Evolutionary conservation across 2,888 invertebrate species (phyloP), one percentile per base, ranked within the genome.

Genomic region (Salpingus planirostris): DNA sequence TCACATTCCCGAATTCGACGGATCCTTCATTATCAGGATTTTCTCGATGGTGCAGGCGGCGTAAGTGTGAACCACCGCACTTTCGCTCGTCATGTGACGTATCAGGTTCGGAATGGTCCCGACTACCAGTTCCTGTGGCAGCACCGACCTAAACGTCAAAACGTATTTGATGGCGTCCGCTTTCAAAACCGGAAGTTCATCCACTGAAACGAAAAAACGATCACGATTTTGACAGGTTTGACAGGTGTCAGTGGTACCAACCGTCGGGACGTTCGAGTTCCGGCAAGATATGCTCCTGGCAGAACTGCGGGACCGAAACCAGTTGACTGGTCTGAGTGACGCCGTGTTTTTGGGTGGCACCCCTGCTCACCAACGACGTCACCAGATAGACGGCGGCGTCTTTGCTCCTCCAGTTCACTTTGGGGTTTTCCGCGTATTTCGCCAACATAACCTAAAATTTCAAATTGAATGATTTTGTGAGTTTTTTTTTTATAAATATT

Each of bases 371-470:
- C 46, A 98, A 74, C 2, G 96, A 92, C 35, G 93, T 96, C 37
- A 98, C 92, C 49, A 99, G 74, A 69, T 90, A 97, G 50, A 97
- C 77, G 2, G 96, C 96, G 7, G 93, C 88, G 67, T 99, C 96
- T 62, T 96, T 96, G 47, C 85, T 81, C 31, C 86, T 80, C 97
- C 97, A 98, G 60, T 89, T 84, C 31, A 68, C 63, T 0, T 67
- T 62, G 0, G 90, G 88, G 54, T 83, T 78, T 54, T 78, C 78
- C 0, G 70, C 66, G 65, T 91, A 95, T 56, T 83, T 83, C 27
- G 70, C 67, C 33, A 91, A 59, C 84, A 85, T 83, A 23, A 80
- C n/a, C n/a, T n/a, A n/a, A n/a, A n/a, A n/a, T n/a, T n/a, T n/a
- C 73, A 14, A 57, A 23, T 11, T 15, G 14, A 11, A 27, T 28